Base-by-base conservation (phyloP, 2,888 invertebrate species). In the Eledone cirrhosa region DNA sequence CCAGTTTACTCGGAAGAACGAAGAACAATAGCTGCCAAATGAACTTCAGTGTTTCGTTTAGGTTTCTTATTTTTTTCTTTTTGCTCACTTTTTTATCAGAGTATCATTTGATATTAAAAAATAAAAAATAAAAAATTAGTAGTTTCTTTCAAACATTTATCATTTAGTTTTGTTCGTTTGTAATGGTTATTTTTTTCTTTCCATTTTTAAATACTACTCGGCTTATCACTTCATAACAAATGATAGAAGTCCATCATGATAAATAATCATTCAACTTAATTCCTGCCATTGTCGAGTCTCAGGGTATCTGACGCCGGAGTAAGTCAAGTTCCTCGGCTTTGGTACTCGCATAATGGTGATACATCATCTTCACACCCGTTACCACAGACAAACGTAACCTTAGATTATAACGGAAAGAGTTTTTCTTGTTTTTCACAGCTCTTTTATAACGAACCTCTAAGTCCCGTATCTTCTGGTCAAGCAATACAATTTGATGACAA, bases 351-450 rank as follows among this genome's bases (percentile, higher is more conserved):
- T 87, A 88, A 80, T 89, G 89, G 80, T 89, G 89, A 78, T 89
- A 89, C 89, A 89, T 89, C 89, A 89, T 89, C 81, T 89, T 89
- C n/a, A 89, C 87, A 11, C 89, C 89, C 1, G 89, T 89, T 59
- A 87, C 87, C 19, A 87, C 87, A 3, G 89, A 89, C 59, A 89
- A 81, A 69, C 86, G 80, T 29, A 89, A 80, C 29, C 89, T 81
- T 47, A 89, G 81, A 76, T 89, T 89, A 80, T 89, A 89, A 11
- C 88, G 80, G 78, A 87, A 88, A 1, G 88, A 87, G 80, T 89
- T 88, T 81, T 87, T 87, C 83, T 87, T 89, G 78, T 86, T 84
- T 81, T 86, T 86, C n/a, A 88, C 87, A 27, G 89, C 88, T 48
- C 88, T 83, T 78, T 87, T 87, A 80, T 89, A 89, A 16, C 88